Base-by-base conservation (phyloP, 1,140 invertebrate genomes). In the Gonatopus flavifemur region DNA sequence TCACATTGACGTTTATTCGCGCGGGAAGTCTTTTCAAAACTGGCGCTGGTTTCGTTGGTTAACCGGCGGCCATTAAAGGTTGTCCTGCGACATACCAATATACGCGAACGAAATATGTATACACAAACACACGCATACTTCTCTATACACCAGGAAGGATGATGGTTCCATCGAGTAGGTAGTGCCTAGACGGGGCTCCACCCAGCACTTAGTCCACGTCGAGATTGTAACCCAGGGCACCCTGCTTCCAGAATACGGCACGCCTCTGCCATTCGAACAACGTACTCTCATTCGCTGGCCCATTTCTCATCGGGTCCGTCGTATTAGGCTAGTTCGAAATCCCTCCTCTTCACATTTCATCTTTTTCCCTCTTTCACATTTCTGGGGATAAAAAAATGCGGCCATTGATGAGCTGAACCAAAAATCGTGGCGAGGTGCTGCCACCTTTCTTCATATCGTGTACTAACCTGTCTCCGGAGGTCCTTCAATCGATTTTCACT, bases 121-220 rank as follows among this genome's bases (percentile, higher is more conserved):
- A n/a, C n/a, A n/a, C n/a, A n/a, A n/a, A n/a, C n/a, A n/a, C n/a
- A n/a, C n/a, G n/a, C n/a, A n/a, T n/a, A n/a, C n/a, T n/a, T n/a
- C n/a, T n/a, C n/a, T n/a, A n/a, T n/a, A n/a, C n/a, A n/a, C n/a
- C n/a, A 53, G 61, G 61, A 64, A 69, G 69, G 70, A 78, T 77
- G 72, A 77, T 78, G 76, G 76, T 75, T 76, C 65, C 69, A 72
- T 63, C 69, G 62, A 65, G 74, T 72, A 73, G 73, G 74, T 75
- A 74, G 70, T 71, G 72, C 72, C 72, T 73, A 74, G 72, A 70
- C 69, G 67, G 72, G 67, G 69, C 76, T 77, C 74, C 73, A 69
- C 67, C 72, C 68, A 76, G 72, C 71, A 75, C 71, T 76, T 76
- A 76, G 72, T 76, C 69, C 68, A 76, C 72, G 74, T 76, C 74